Conservation (phyloP, 2,797 vertebrate genomes). For the Megaceryle alcyon region DNA sequence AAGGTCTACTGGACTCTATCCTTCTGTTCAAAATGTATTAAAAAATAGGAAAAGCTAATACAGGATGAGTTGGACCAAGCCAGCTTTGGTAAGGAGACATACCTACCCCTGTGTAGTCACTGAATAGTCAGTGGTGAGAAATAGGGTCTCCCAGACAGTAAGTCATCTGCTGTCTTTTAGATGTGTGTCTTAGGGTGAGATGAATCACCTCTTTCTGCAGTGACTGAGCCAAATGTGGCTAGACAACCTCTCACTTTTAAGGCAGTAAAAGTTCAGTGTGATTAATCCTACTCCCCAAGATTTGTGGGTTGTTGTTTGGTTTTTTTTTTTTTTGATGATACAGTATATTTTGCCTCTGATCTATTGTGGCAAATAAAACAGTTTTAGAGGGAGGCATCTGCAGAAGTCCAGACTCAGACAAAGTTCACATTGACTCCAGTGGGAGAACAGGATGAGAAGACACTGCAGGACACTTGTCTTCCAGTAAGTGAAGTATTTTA, state of each 20-base stretch:
- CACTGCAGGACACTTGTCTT: neutral
- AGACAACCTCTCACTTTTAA: neutral
- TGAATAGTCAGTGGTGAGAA: neutral
- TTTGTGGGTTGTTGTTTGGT: neutral
- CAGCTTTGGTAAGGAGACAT: neutral
- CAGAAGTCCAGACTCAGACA: neutral
- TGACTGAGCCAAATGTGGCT: neutral
- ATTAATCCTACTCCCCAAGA: neutral
- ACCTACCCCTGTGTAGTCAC: neutral
- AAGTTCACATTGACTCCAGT: neutral
- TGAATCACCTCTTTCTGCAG: conserved; percentile 18
- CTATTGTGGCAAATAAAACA: neutral
- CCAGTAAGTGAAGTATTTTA: neutral
- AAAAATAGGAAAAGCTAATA: neutral
- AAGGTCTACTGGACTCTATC: neutral
- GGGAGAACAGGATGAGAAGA: neutral
- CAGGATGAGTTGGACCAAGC: neutral
- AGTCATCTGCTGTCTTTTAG: neutral
- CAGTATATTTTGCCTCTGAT: neutral
- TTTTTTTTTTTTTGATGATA: neutral
- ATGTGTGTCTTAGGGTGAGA: neutral
- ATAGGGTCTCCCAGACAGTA: neutral
- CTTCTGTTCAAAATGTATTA: neutral
- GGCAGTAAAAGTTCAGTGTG: neutral
- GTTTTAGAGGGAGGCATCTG: neutral